These are phyloP conservation scores for Empidonax alnorum DNA, from an alignment of 2,113 vertebrate genomes.

Conservation along the genomic window DNA sequence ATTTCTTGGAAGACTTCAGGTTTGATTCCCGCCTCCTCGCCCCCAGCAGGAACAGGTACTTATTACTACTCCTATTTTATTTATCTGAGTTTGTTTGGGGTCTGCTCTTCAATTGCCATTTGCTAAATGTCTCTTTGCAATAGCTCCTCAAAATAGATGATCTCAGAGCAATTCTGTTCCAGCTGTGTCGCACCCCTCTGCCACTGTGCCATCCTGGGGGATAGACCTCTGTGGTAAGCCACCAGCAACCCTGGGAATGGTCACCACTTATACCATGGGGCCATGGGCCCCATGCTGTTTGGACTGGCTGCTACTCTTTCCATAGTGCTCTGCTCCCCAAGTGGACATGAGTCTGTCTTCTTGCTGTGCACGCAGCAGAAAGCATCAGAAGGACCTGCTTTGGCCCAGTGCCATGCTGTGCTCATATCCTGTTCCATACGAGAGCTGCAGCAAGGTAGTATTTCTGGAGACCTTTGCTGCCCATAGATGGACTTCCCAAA, in stretches of 20 bases:
- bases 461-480: background rate
- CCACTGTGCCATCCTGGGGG: background rate
- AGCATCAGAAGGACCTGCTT: background rate
- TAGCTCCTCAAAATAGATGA: background rate
- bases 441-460: background rate
- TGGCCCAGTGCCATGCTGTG: background rate
- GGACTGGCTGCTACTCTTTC: background rate
- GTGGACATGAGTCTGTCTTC: background rate
- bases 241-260: background rate
- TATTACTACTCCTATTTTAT: background rate
- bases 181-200: too few relatives aligned
- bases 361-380: background rate
- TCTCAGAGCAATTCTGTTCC: background rate
- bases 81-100: background rate
- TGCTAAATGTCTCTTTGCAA: background rate
- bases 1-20: background rate
- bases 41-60: background rate
- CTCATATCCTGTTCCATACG: background rate
- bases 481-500: background rate
- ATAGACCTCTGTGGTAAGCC: accelerated
- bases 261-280: background rate
- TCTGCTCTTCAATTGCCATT: background rate
- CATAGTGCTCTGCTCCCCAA: accelerated
- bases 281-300: accelerated
- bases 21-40: background rate